Evolutionary conservation across 2,797 vertebrate genomes (phyloP).

Genomic region (Lepus townsendii): DNA sequence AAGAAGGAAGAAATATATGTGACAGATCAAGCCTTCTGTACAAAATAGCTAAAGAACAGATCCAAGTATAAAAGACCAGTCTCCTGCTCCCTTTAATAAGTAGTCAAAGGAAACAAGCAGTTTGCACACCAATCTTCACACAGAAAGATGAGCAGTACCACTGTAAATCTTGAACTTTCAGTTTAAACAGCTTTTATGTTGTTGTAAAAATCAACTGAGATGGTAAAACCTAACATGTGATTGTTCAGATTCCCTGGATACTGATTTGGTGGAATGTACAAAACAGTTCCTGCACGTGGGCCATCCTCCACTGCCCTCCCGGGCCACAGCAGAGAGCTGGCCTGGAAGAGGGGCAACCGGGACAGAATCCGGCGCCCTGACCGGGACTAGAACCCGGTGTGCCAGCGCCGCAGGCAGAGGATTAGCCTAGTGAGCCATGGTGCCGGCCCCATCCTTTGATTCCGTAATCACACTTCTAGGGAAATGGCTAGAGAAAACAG

Average conservation of each 20-base stretch:
- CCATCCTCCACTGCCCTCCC: too few relatives aligned
- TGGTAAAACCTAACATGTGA: slow-evolving; percentile 50
- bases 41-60: slow-evolving; percentile 64
- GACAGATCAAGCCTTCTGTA: slow-evolving; percentile 67
- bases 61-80: slow-evolving; percentile 1
- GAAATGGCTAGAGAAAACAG: slow-evolving; percentile 52
- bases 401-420: too few relatives aligned
- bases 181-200: slow-evolving; percentile 42
- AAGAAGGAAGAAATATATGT: slow-evolving; percentile 2
- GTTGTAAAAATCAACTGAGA: slow-evolving; percentile 11
- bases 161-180: slow-evolving; percentile 34
- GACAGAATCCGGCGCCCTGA: too few relatives aligned
- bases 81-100: slow-evolving; percentile 30
- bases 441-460: neutral
- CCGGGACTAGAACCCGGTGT: too few relatives aligned
- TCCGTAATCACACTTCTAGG: neutral
- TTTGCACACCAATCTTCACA: neutral
- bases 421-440: too few relatives aligned
- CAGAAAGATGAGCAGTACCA: neutral
- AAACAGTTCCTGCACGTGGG: neutral
- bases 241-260: slow-evolving; percentile 53
- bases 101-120: neutral
- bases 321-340: too few relatives aligned
- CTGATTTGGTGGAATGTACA: slow-evolving; percentile 10
- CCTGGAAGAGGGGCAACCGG: too few relatives aligned